Percentiles rank a stretch among this genome's conserved stretches.
These are phyloP conservation scores for Eristalis arbustorum DNA, from an alignment of 2,888 invertebrate genomes.

Conservation along the genomic window DNA sequence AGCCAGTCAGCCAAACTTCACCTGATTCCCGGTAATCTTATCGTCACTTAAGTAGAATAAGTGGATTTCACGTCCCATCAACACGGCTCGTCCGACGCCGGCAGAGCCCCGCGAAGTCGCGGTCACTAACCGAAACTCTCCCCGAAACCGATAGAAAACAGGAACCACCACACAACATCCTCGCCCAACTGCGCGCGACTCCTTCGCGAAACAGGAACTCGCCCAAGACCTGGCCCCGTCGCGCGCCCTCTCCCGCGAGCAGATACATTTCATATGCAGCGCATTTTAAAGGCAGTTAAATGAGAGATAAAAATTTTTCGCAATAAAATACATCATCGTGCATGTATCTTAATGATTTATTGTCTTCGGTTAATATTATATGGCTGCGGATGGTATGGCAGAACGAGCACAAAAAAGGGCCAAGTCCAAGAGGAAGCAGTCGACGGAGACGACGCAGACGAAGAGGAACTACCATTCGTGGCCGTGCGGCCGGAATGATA, in stretches of 20 bases:
- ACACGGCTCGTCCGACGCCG: slow-evolving; percentile 19
- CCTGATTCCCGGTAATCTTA: slow-evolving; percentile 55
- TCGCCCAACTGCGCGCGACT: neutral
- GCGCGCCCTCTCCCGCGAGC: neutral
- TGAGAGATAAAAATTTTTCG: slow-evolving; percentile 74
- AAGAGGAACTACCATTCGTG: slow-evolving; percentile 51
- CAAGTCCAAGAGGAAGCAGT: slow-evolving; percentile 1
- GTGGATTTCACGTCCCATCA: slow-evolving; percentile 62
- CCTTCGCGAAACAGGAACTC: slow-evolving; percentile 58
- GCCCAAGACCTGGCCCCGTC: neutral
- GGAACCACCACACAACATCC: slow-evolving; percentile 4
- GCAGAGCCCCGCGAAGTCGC: neutral
- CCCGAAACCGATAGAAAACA: slow-evolving; percentile 16
- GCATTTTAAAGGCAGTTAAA: slow-evolving; percentile 72
- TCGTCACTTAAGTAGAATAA: slow-evolving; percentile 65
- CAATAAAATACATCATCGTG: slow-evolving; percentile 73
- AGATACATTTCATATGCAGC: slow-evolving; percentile 71
- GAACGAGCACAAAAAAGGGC: neutral
- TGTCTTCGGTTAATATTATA: slow-evolving; percentile 71
- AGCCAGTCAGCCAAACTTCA: slow-evolving; percentile 24
- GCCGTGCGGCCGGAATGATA: slow-evolving; percentile 37
- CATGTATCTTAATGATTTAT: slow-evolving; percentile 74
- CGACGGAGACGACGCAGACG: neutral
- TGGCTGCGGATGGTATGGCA: neutral
- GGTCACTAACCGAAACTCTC: slow-evolving; percentile 2